Evolutionary conservation across 2,113 vertebrate genomes (phyloP).

Genomic region (Tangachromis dhanisi): DNA sequence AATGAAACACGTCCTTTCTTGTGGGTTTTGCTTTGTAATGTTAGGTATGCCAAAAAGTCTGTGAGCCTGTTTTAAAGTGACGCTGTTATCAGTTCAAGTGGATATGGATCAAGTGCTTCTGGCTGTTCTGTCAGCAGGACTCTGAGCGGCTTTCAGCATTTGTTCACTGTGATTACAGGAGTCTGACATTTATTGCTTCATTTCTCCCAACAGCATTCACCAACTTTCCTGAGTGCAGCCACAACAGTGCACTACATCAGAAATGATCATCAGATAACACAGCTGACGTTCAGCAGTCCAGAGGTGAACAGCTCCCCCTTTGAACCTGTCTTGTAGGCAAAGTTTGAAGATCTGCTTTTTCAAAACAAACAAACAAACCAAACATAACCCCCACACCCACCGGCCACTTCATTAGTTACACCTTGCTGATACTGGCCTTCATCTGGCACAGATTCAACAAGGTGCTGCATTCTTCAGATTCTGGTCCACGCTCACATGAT

Average conservation of each 20-base stretch:
- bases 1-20: conserved; percentile 20
- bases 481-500: background rate
- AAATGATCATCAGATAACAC: background rate
- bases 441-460: background rate
- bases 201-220: background rate
- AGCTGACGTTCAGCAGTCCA: background rate
- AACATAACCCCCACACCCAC: background rate
- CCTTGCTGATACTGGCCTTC: background rate
- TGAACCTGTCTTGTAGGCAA: background rate
- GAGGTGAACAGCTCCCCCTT: background rate
- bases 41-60: background rate
- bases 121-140: background rate
- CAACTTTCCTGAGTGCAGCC: background rate
- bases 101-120: background rate
- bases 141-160: background rate
- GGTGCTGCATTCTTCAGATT: background rate
- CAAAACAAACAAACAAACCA: background rate
- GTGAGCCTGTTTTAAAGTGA: background rate
- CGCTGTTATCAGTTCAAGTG: background rate
- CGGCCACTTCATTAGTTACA: background rate
- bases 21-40: background rate
- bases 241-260: background rate
- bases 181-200: background rate
- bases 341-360: background rate
- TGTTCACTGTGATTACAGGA: background rate